Evolutionary conservation across 2,888 invertebrate genomes (phyloP).

Genomic region (Eilema sororculum): DNA sequence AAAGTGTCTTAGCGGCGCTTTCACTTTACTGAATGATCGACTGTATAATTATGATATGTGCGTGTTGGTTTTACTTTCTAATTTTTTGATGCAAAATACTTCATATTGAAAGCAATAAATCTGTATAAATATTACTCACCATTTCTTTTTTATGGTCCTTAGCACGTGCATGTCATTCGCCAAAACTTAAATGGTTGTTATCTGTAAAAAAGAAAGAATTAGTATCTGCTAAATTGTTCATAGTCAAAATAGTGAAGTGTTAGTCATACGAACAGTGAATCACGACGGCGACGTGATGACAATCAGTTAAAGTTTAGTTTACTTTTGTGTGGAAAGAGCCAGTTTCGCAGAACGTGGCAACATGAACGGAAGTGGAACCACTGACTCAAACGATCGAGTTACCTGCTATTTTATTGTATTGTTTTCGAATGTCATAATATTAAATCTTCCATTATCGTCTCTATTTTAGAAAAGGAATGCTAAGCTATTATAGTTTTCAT

Average conservation of each 20-base stretch:
- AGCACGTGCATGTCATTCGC: conserved; percentile 57
- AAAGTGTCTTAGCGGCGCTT: conserved; percentile 47
- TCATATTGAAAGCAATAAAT: conserved; percentile 17
- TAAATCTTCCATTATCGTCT: conserved; percentile 20
- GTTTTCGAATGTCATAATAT: conserved; percentile 65
- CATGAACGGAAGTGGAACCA: conserved; percentile 69
- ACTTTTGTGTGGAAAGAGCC: conserved; percentile 51
- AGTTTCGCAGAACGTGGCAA: conserved; percentile 68
- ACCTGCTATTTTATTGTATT: conserved; percentile 52
- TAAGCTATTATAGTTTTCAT: not conserved
- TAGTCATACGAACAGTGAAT: conserved; percentile 65
- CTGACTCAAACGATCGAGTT: conserved; percentile 70
- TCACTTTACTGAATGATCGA: conserved; percentile 49
- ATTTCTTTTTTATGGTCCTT: conserved; percentile 51
- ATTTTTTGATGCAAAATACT: conserved; percentile 25
- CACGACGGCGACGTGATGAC: conserved; percentile 46
- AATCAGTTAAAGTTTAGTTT: conserved; percentile 51
- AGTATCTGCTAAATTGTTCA: conserved; percentile 20
- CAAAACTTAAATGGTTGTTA: conserved; percentile 20
- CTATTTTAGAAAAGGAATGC: conserved; percentile 11
- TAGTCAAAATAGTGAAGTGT: conserved; percentile 38
- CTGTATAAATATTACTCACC: conserved; percentile 57
- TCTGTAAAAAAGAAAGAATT: conserved; percentile 51
- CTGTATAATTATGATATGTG: conserved; percentile 45
- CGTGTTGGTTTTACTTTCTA: conserved; percentile 56